phyloP scores from a whole-genome alignment of 2,113 vertebrate genomes.

The Limnothrissa miodon region DNA sequence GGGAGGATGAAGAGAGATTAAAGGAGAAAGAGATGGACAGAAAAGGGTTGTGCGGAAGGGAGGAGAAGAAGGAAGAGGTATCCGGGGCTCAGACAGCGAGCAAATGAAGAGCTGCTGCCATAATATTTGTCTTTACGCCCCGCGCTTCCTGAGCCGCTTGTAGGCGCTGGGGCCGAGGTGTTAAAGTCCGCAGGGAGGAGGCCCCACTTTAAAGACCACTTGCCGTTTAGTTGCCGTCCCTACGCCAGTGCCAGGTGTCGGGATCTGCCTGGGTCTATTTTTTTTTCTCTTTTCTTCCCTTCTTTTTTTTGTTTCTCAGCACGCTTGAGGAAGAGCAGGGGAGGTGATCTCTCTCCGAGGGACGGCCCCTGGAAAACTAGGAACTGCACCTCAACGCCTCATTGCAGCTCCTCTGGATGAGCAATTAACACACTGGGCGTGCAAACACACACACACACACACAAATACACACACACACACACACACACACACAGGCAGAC shows the following conservation, averaged over 20 bases:
- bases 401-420: neutral
- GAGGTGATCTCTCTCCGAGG: neutral
- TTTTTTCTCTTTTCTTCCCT: slow-evolving; percentile 22
- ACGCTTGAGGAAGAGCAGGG: neutral
- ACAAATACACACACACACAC: slow-evolving; percentile 5
- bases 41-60: neutral
- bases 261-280: slow-evolving; percentile 37
- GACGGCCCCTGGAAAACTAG: neutral
- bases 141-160: slow-evolving; percentile 52
- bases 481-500: neutral
- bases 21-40: neutral
- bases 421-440: neutral
- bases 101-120: slow-evolving; percentile 51
- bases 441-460: slow-evolving; percentile 8
- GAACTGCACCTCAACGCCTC: slow-evolving; percentile 5
- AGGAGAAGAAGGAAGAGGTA: neutral
- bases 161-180: slow-evolving; percentile 38
- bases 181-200: slow-evolving; percentile 21
- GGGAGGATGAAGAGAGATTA: neutral
- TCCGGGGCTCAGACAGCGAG: slow-evolving; percentile 34
- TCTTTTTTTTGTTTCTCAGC: neutral
- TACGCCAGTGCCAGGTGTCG: slow-evolving; percentile 47
- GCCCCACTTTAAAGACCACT: slow-evolving; percentile 51
- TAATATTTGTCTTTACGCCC: slow-evolving; percentile 60
- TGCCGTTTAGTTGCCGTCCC: slow-evolving; percentile 53